Evolutionary conservation across 2,888 invertebrate genomes (phyloP).

Genomic region (Cantharis rufa): DNA sequence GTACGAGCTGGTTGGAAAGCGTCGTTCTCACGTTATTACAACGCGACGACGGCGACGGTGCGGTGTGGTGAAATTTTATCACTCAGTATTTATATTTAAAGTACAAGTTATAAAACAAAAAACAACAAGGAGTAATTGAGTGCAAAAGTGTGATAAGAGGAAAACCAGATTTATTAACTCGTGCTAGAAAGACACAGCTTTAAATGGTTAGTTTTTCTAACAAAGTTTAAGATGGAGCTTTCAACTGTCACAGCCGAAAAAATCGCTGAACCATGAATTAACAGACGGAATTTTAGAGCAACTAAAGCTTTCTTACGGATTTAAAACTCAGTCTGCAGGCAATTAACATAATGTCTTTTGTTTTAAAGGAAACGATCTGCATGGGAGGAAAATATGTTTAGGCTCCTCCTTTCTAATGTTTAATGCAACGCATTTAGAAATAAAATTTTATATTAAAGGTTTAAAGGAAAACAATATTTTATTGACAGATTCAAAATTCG

Average conservation of each 20-base stretch:
- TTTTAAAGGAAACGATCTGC: slow-evolving; percentile 29
- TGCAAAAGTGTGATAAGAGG: slow-evolving; percentile 37
- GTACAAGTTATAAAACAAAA: slow-evolving; percentile 25
- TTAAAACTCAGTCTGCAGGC: slow-evolving; percentile 11
- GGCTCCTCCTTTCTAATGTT: slow-evolving; percentile 27
- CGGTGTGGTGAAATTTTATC: neutral
- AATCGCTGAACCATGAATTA: slow-evolving; percentile 26
- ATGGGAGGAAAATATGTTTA: slow-evolving; percentile 21
- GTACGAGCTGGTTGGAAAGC: neutral
- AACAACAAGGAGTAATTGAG: slow-evolving; percentile 34
- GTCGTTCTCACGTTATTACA: neutral
- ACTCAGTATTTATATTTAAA: neutral
- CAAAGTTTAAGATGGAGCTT: slow-evolving; percentile 3
- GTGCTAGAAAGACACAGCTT: slow-evolving; percentile 33
- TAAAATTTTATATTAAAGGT: neutral
- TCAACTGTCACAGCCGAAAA: slow-evolving; percentile 14
- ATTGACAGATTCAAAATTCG: neutral
- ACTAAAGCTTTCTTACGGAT: slow-evolving; percentile 24
- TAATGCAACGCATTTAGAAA: slow-evolving; percentile 30
- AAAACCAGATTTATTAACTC: slow-evolving; percentile 36
- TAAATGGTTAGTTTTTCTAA: slow-evolving; percentile 23
- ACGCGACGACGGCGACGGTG: neutral
- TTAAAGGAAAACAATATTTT: neutral
- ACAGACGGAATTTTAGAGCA: slow-evolving; percentile 16
- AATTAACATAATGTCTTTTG: slow-evolving; percentile 33